Percentiles rank a stretch among this genome's conserved stretches.
phyloP scores from a whole-genome alignment of 2,888 invertebrate species.

The Digitonthophagus gazella region DNA sequence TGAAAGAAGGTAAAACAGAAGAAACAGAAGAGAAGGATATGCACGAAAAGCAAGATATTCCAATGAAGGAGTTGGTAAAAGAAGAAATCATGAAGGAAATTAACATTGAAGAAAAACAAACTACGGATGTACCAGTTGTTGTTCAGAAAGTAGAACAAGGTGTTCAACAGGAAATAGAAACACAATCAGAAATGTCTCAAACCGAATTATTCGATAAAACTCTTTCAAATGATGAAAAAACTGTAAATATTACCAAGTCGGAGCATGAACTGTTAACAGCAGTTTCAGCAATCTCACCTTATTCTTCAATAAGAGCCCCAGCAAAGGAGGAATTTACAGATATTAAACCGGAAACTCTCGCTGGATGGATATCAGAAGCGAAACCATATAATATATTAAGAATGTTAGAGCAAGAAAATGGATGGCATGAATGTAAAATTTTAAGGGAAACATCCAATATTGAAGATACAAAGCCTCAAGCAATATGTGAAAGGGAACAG shows the following conservation, averaged over 20 bases:
- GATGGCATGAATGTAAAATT: constrained; percentile 25
- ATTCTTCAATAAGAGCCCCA: background rate
- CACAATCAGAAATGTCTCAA: background rate
- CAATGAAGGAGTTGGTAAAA: background rate
- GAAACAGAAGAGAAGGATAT: background rate
- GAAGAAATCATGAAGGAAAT: constrained; percentile 14
- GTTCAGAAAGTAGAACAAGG: background rate
- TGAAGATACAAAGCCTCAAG: background rate
- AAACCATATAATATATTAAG: constrained; percentile 32
- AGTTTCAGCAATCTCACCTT: background rate
- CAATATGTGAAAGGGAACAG: background rate
- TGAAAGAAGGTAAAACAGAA: background rate
- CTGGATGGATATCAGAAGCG: constrained; percentile 29
- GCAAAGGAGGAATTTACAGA: background rate
- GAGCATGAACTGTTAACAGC: background rate
- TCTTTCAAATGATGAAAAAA: background rate
- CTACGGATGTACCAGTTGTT: background rate
- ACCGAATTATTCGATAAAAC: too few relatives aligned
- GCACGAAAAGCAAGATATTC: background rate
- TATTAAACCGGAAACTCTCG: constrained; percentile 8
- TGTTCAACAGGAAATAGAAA: background rate
- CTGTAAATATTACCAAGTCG: background rate
- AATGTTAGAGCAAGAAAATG: constrained; percentile 35
- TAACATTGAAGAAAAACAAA: background rate
- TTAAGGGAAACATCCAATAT: background rate